Base-by-base conservation (phyloP, 2,888 invertebrate genomes). In the Sarcophaga carnaria region DNA sequence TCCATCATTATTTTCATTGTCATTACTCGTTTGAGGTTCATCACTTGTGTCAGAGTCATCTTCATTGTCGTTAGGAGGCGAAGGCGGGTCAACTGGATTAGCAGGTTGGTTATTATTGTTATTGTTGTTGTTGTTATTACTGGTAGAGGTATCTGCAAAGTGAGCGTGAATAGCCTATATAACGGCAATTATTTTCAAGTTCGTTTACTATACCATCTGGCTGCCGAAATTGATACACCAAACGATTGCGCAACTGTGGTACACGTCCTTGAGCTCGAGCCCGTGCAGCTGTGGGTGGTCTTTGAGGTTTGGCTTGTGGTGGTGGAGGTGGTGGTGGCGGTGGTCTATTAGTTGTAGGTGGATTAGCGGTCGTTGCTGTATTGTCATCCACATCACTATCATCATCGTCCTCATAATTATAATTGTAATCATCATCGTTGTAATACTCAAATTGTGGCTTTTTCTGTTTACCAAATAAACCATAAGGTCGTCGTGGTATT, bases 151-250 rank as follows among this genome's bases (percentile, higher is more conserved):
- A 92, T 91, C 92, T 92, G 91, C 92, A 92, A 92, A 92, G 91
- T 90, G 92, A 92, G 89, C 90, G 92, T 89, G 92, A 91, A 90
- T 91, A 92, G 90, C 92, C 92, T 90, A 92, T 92, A 90, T 91
- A 91, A 88, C 90, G 92, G 88, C 92, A 92, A 90, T 91, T 92
- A 92, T 90, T 90, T 90, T 92, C 89, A 89, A 92, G 92, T 88
- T 90, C 89, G 60, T 90, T 89, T 90, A 92, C 91, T 90, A 92
- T 92, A 92, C 92, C 92, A 89, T 90, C 89, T 82, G 91, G 88
- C 89, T 92, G 92, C 80, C 90, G 90, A 86, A 90, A 92, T 89
- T 91, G 91, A 89, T 91, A 92, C 82, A 90, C 85, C 47, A 92
- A 88, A 6, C 90, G 89, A 72, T 91, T 89, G 45, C 89, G 86